A percentile compares a stretch with the other conserved stretches of the same genome.
phyloP scores from a whole-genome alignment of 2,888 invertebrate genomes.

The Ryuthela nishihirai region DNA sequence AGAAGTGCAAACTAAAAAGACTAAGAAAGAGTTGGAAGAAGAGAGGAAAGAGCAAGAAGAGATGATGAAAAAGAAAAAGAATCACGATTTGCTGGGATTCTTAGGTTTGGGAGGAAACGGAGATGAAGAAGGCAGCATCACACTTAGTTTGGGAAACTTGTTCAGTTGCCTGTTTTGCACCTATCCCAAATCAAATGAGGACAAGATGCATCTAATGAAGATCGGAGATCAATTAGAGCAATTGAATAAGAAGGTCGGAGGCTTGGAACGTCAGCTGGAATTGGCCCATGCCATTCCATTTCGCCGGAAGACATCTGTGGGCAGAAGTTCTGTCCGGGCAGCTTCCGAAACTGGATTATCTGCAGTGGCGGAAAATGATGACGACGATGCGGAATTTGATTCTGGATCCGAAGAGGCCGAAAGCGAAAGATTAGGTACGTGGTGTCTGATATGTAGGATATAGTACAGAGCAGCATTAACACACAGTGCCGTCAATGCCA shows the following conservation, averaged over 20 bases:
- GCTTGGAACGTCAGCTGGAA: slow-evolving; percentile 29
- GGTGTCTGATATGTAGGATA: too few species aligned
- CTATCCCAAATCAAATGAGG: slow-evolving; percentile 83
- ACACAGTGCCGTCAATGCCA: too few species aligned
- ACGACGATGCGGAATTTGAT: slow-evolving; percentile 28
- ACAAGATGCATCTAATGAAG: slow-evolving; percentile 66
- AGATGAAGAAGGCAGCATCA: slow-evolving; percentile 79
- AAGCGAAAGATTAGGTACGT: slow-evolving; percentile 32
- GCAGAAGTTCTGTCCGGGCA: slow-evolving; percentile 15
- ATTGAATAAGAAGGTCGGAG: slow-evolving; percentile 48
- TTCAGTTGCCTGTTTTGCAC: slow-evolving; percentile 89
- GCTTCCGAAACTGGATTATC: slow-evolving; percentile 28
- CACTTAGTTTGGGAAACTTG: slow-evolving; percentile 80
- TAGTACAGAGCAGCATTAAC: too few species aligned
- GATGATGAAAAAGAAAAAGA: slow-evolving; percentile 65
- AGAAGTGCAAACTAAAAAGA: slow-evolving; percentile 79
- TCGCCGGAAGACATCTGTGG: slow-evolving; percentile 17
- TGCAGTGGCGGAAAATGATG: slow-evolving; percentile 27
- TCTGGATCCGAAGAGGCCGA: slow-evolving; percentile 22
- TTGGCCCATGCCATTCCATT: slow-evolving; percentile 19
- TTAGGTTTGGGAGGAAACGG: slow-evolving; percentile 33
- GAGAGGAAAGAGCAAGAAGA: slow-evolving; percentile 57
- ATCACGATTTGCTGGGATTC: slow-evolving; percentile 30
- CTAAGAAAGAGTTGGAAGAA: slow-evolving; percentile 87
- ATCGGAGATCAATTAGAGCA: slow-evolving; percentile 54